Percentiles rank a stretch among this genome's conserved stretches.
phyloP scores from a whole-genome alignment of 2,113 vertebrate species.

The Sapajus apella region DNA sequence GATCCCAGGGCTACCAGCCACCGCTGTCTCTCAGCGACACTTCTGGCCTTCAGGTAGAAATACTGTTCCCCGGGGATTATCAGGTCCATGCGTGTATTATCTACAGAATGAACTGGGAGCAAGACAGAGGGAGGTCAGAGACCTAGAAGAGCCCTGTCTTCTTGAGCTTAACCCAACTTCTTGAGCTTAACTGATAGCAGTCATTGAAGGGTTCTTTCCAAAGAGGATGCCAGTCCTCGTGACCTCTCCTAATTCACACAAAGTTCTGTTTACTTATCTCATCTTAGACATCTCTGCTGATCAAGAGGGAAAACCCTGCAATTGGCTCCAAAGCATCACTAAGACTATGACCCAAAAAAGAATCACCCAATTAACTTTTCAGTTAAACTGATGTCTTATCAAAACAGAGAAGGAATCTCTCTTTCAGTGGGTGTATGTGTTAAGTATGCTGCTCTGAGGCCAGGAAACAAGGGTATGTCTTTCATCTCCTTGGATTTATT shows the following conservation, averaged over 20 bases:
- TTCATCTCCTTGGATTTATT: not conserved
- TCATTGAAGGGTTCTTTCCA: not conserved
- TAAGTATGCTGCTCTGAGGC: not conserved
- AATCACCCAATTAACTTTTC: not conserved
- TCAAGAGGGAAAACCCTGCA: not conserved
- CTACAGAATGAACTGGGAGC: constrained; percentile 92
- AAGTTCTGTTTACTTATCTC: not conserved
- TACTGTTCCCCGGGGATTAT: constrained; percentile 97
- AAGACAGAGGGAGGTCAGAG: constrained; percentile 48
- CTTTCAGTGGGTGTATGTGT: not conserved
- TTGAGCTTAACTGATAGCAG: not conserved
- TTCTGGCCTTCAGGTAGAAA: constrained; percentile 97
- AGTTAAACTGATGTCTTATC: not conserved
- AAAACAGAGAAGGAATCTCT: not conserved
- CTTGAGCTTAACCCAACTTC: not conserved
- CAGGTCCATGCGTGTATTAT: constrained; percentile 95
- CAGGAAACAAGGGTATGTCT: not conserved
- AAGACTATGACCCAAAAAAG: not conserved
- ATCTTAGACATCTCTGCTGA: not conserved
- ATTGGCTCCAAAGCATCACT: not conserved
- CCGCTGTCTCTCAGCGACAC: constrained; percentile 95
- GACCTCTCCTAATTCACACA: not conserved
- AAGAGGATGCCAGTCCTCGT: not conserved
- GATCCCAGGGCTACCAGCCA: constrained; percentile 97
- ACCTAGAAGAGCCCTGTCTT: not conserved